Evolutionary conservation across 2,797 vertebrate species (phyloP), one percentile per base, ranked within the genome.

Genomic region (Monodelphis domestica): DNA sequence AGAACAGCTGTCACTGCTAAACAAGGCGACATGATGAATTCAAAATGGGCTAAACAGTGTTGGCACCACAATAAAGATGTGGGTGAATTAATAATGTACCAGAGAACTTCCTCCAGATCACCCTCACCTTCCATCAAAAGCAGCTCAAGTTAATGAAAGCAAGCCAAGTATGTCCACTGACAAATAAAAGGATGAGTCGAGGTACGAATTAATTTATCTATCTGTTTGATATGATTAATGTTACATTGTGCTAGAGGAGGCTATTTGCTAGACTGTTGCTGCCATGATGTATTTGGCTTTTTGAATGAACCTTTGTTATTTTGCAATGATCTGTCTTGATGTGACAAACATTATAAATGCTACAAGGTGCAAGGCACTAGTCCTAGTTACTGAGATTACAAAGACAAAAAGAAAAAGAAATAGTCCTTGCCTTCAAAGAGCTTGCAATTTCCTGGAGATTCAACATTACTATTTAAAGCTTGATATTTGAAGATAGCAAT

Each of bases 301-400:
- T 29, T 88, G 70, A 97, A 97, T 92, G 12, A 12, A 87, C 88
- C 90, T 91, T 95, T 91, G n/a, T 91, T 59, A 54, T 93, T 95
- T 96, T 93, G 26, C 59, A 55, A 24, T 93, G 70, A 78, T 78
- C 21, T 45, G 7, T 45, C 17, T 78, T 21, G 45, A 78, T 78
- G 45, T 45, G 38, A 78, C 70, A 78, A 78, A 45, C 38, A 78
- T 11, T n/a, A 4, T 78, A 45, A 70, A 7, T 78, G 17, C 21
- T 38, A 70, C 1, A 70, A 70, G 29, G 5, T 45, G 3, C 7
- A 11, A 78, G 38, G 17, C n/a, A 78, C 15, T 70, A 17, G 63
- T 45, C 38, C 63, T 38, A 3, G 6, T 4, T 38, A 6, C 38
- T 78, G n/a, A 63, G 21, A 1, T 2, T 78, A 24, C 63, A 45